These are phyloP conservation scores for Rallus crepitans DNA, from an alignment of 2,797 vertebrate genomes.

Conservation along the genomic window DNA sequence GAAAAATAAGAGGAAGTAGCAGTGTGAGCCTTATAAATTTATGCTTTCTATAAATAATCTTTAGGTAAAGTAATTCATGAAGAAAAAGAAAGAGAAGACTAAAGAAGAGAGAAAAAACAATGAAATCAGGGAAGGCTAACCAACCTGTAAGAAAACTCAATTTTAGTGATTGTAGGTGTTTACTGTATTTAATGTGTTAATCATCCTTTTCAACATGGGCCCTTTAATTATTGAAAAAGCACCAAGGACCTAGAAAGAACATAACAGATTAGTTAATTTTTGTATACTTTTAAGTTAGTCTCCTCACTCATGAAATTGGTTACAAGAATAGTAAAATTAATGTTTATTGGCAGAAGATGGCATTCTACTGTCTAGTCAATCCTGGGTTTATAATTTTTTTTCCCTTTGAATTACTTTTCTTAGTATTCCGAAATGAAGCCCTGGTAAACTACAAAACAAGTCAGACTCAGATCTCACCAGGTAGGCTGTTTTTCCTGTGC, in stretches of 20 bases:
- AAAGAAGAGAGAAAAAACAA: background rate
- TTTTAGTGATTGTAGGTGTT: background rate
- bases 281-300: background rate
- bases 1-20: background rate
- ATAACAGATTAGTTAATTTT: background rate
- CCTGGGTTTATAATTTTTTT: background rate
- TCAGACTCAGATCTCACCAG: background rate
- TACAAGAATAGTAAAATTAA: background rate
- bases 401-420: background rate
- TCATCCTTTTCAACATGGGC: background rate
- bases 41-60: background rate
- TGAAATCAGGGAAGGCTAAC: background rate
- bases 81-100: background rate
- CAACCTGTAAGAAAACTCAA: background rate
- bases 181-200: background rate
- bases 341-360: background rate
- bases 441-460: background rate
- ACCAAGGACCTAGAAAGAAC: background rate
- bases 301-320: background rate
- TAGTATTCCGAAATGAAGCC: background rate
- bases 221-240: background rate
- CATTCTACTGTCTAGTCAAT: background rate
- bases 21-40: background rate
- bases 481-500: background rate
- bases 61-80: background rate